Percentiles rank a stretch among this genome's conserved stretches.
Evolutionary conservation across 2,888 invertebrate species (phyloP).

Genomic region (Ischnus inquisitorius): DNA sequence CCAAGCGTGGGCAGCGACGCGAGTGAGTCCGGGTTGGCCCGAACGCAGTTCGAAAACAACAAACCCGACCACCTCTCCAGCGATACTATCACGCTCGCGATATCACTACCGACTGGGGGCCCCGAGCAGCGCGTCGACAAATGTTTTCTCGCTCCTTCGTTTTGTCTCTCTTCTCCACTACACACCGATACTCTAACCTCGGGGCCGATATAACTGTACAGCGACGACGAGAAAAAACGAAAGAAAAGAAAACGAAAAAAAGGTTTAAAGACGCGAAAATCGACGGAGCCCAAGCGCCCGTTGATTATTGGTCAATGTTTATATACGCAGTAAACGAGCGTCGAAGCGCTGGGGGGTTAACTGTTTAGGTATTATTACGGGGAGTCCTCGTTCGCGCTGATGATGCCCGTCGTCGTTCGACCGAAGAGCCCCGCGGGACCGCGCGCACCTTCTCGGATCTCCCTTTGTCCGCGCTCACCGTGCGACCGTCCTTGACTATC

Average conservation of each 20-base stretch:
- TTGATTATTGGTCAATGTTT: too few relatives aligned
- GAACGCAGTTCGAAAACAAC: constrained; percentile 43
- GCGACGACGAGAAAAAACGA: background rate
- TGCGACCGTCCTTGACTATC: constrained; percentile 63
- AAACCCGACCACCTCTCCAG: constrained; percentile 14
- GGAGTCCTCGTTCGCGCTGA: constrained; percentile 27
- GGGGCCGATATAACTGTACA: constrained; percentile 4
- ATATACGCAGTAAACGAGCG: background rate
- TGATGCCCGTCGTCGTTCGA: constrained; percentile 55
- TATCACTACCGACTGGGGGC: constrained; percentile 18
- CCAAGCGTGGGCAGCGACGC: constrained; percentile 34
- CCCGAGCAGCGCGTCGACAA: constrained; percentile 34
- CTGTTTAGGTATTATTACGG: background rate
- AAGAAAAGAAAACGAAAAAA: too few relatives aligned
- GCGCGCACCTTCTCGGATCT: constrained; percentile 61
- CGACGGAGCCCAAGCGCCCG: too few relatives aligned
- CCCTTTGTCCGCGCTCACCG: constrained; percentile 61
- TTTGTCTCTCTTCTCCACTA: background rate
- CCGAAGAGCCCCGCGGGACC: constrained; percentile 44
- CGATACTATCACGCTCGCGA: constrained; percentile 18
- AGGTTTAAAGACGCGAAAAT: too few relatives aligned
- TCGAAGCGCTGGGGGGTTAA: background rate
- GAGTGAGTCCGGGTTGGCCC: constrained; percentile 56
- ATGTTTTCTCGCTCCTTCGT: constrained; percentile 28
- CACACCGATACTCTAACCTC: background rate